Conservation (phyloP, 2,113 vertebrate genomes). For the Burhinus oedicnemus region DNA sequence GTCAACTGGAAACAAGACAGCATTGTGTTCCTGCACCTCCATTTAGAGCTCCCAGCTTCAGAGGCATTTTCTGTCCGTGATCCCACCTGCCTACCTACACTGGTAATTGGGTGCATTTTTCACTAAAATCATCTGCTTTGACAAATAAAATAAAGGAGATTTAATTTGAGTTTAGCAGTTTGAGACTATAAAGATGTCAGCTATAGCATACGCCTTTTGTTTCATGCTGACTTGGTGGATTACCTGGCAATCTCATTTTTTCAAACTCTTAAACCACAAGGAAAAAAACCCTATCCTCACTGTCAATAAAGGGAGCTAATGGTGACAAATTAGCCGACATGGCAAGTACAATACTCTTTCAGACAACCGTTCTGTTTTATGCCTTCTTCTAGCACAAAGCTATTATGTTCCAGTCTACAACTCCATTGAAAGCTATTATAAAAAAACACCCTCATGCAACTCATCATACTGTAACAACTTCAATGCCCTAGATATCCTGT, state of each 20-base stretch:
- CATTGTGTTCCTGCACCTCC: neutral
- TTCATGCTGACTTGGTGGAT: neutral
- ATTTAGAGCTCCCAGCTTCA: neutral
- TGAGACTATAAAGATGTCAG: neutral
- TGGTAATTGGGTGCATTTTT: neutral
- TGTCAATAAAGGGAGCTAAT: slow-evolving; percentile 30
- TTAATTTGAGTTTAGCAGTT: neutral
- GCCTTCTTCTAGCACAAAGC: neutral
- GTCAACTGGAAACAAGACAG: neutral
- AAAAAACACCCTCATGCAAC: neutral
- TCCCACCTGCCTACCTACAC: neutral
- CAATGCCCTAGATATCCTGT: neutral
- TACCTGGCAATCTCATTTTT: neutral
- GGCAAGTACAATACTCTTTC: neutral
- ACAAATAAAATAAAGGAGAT: neutral
- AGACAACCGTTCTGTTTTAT: neutral
- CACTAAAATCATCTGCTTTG: neutral
- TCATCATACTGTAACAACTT: neutral
- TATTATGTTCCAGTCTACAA: slow-evolving; percentile 34
- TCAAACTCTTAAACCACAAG: neutral
- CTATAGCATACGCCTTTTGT: neutral
- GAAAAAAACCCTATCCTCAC: neutral
- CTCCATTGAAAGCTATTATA: neutral
- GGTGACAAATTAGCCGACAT: slow-evolving; percentile 8
- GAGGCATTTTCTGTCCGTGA: rapidly evolving